phyloP scores from a whole-genome alignment of 1,140 invertebrate species.

The Bilobella aurantiaca region DNA sequence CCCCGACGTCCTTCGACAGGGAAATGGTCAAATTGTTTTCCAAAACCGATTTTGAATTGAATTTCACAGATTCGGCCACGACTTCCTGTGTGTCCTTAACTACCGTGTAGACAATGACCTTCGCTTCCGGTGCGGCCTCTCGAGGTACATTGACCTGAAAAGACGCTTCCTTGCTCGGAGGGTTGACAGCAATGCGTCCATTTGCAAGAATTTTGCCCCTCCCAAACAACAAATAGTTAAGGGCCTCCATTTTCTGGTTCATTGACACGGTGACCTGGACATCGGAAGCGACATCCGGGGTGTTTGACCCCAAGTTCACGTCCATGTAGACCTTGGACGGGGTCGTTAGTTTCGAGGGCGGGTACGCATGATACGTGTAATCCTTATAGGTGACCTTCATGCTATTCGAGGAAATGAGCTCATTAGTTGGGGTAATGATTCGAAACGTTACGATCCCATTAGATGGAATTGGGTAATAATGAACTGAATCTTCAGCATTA shows the following conservation, averaged over 20 bases:
- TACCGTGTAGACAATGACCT: constrained; percentile 8
- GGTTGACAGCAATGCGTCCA: neutral
- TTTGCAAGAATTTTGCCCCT: constrained; percentile 4
- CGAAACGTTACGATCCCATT: constrained; percentile 59
- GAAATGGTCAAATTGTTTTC: constrained; percentile 9
- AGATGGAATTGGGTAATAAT: constrained; percentile 48
- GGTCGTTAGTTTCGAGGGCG: constrained; percentile 2
- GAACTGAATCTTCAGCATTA: constrained; percentile 50
- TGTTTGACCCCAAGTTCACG: constrained; percentile 6
- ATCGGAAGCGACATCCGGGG: neutral
- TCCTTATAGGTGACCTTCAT: constrained; percentile 45
- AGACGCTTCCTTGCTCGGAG: neutral
- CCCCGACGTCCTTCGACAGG: neutral
- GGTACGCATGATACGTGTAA: neutral
- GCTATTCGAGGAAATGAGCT: constrained; percentile 46
- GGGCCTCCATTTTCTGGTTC: neutral
- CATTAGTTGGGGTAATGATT: constrained; percentile 52
- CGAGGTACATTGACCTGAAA: neutral
- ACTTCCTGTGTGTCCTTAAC: constrained; percentile 52
- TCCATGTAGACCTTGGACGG: constrained; percentile 15
- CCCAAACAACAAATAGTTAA: constrained; percentile 8
- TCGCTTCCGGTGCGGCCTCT: neutral
- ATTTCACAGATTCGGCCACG: constrained; percentile 23
- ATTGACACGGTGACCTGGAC: neutral
- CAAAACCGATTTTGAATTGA: constrained; percentile 37